These are phyloP conservation scores for Polia nebulosa DNA, from an alignment of 2,888 invertebrate genomes.

Conservation along the genomic window DNA sequence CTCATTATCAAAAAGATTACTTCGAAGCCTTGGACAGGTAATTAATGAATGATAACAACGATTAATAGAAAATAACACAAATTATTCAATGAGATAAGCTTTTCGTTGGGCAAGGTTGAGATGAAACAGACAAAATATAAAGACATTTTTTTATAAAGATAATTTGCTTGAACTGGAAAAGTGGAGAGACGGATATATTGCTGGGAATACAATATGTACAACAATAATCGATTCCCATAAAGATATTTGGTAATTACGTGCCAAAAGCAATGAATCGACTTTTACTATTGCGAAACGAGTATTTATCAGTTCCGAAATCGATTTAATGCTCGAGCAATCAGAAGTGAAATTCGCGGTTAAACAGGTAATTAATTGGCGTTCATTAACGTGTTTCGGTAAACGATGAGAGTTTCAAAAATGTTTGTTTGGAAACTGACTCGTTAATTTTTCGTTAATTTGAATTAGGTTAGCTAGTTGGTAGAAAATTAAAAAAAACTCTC, in stretches of 20 bases:
- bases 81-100: slow-evolving; percentile 46
- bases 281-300: slow-evolving; percentile 74
- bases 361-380: slow-evolving; percentile 68
- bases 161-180: not conserved
- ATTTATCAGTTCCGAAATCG: slow-evolving; percentile 72
- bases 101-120: slow-evolving; percentile 24
- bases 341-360: slow-evolving; percentile 72
- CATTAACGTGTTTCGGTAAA: slow-evolving; percentile 58
- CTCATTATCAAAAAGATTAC: slow-evolving; percentile 69
- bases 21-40: slow-evolving; percentile 68
- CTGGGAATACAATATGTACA: slow-evolving; percentile 10
- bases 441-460: slow-evolving; percentile 10
- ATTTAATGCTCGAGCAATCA: slow-evolving; percentile 74
- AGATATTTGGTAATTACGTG: slow-evolving; percentile 48
- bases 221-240: slow-evolving; percentile 18
- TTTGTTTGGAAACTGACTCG: slow-evolving; percentile 32
- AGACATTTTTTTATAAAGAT: slow-evolving; percentile 2
- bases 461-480: not conserved
- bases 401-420: slow-evolving; percentile 49
- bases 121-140: slow-evolving; percentile 1
- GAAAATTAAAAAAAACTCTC: not conserved
- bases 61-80: slow-evolving; percentile 60
- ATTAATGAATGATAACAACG: slow-evolving; percentile 65
- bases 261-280: slow-evolving; percentile 66
- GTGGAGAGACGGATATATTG: not conserved